These are phyloP conservation scores for Beaufortia kweichowensis DNA, from an alignment of 2,113 vertebrate genomes.

Conservation along the genomic window DNA sequence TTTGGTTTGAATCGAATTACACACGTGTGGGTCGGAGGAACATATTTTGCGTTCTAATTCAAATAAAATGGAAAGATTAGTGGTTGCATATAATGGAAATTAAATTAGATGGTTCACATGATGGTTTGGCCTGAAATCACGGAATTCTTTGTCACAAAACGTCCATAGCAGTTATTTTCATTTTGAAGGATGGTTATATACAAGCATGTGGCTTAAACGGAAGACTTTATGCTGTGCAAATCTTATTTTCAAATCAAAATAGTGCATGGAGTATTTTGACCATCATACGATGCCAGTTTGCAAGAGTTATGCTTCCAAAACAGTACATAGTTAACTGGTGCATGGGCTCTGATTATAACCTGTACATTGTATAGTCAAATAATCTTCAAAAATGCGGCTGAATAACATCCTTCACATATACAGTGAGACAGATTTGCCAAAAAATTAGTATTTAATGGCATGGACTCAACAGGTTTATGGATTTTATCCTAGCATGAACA, in stretches of 20 bases:
- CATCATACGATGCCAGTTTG: no score
- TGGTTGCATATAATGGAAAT: constrained; percentile 62
- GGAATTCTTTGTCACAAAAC: constrained; percentile 52
- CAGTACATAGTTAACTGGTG: neutral
- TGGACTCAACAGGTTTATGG: no score
- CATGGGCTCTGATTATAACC: no score
- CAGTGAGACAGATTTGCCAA: no score
- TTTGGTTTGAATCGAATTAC: constrained; percentile 39
- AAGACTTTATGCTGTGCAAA: neutral
- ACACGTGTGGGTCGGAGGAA: constrained; percentile 49
- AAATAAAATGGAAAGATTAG: constrained; percentile 61
- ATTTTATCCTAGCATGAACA: no score
- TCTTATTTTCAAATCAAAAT: no score
- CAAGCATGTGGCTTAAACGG: neutral
- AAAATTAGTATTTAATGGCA: no score
- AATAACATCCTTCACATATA: no score
- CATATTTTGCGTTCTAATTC: constrained; percentile 56
- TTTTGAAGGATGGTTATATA: neutral
- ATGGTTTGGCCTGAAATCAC: constrained; percentile 62
- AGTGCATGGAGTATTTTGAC: no score
- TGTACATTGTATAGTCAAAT: no score
- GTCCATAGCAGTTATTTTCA: constrained; percentile 35
- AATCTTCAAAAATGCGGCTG: no score
- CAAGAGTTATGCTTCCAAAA: no score
- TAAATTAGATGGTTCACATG: constrained; percentile 56